Base-by-base conservation (phyloP, 2,113 vertebrate genomes). In the Corvus hawaiiensis region DNA sequence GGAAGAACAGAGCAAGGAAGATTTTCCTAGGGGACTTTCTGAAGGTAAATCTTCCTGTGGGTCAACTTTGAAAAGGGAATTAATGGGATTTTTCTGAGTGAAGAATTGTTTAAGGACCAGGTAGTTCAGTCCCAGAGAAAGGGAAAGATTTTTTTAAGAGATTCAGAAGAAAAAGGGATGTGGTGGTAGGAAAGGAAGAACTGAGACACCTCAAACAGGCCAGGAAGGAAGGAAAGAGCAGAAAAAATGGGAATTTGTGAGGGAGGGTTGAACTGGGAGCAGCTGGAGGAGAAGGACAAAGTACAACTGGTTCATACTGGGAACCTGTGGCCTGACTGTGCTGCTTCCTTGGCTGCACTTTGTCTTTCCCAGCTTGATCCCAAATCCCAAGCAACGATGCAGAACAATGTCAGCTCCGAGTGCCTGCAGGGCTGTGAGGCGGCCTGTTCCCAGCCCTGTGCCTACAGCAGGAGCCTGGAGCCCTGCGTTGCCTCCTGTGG, bases 381-480 rank as follows among this genome's bases (percentile, higher is more conserved):
- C 76, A 5, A 0, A 5, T 4, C 44, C 54, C 4, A 4, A 13
- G 16, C 35, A 19, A 76, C 1, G 10, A 73, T 75, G 93, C 6
- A 11, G 3, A 87, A 9, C 58, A 63, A 37, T 10, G 7, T 1
- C 1, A 12, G 17, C 41, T 11, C 95, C 2, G 41, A 58, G 71
- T 78, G 75, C 66, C 30, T 52, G 44, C 69, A 16, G 0, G 3
- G 24, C 69, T 74, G 61, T 0, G 75, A 91, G 41, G 28, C 75
- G 37, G 1, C 5, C 1, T 96, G 90, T 8, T 3, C 66, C 0
- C 87, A 78, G 21, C 95, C 93, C 22, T 89, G 52, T 1, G 75
- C 71, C 87, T 94, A 46, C 61, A 93, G 90, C 87, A 13, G 90
- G 19, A 88, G 8, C 51, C 87, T 85, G 46, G 93, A 90, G 64